Evolutionary conservation across 1,140 invertebrate species (phyloP), one percentile per base, ranked within the genome.

Genomic region (Pseudomyrmex cubaensis): DNA sequence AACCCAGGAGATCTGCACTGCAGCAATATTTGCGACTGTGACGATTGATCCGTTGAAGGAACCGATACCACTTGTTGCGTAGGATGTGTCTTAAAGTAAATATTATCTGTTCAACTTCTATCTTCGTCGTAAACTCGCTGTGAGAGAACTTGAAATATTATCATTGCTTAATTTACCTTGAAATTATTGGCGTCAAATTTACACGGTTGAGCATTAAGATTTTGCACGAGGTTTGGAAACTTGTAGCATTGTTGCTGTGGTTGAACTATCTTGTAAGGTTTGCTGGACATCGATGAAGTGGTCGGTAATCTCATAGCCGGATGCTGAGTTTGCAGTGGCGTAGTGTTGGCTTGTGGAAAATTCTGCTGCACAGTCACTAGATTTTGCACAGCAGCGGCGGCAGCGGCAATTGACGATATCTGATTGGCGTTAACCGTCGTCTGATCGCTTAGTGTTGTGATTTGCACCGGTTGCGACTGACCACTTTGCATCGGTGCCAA

Each of bases 191-290:
- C 82, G 52, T 83, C 88, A 82, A 93, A 93, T 87, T 94, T 94
- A 80, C 91, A 94, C 61, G 91, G 91, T 75, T 94, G 93, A 82
- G 92, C 76, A 89, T 93, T 92, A 82, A 95, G 95, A 74, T 90
- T 94, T 25, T 92, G 88, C 3, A 89, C 22, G 13, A 94, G 92
- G 2, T 91, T 52, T 5, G 94, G 77, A 84, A 95, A 95, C 73
- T 95, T 95, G 62, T 95, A 95, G 67, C 91, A 93, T 17, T 91
- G 90, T 44, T 91, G 90, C 63, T 88, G 75, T 9, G 90, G 89
- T 63, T 93, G 90, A 62, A 92, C 83, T 50, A 92, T 90, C 77
- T 94, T 93, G 56, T 94, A 93, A 7, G 91, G 89, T 46, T 93
- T 92, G 2, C 86, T 89, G 15, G 88, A 87, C 44, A 91, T 86